Base-by-base conservation (phyloP, 2,797 vertebrate genomes). In the Tragelaphus eurycerus region DNA sequence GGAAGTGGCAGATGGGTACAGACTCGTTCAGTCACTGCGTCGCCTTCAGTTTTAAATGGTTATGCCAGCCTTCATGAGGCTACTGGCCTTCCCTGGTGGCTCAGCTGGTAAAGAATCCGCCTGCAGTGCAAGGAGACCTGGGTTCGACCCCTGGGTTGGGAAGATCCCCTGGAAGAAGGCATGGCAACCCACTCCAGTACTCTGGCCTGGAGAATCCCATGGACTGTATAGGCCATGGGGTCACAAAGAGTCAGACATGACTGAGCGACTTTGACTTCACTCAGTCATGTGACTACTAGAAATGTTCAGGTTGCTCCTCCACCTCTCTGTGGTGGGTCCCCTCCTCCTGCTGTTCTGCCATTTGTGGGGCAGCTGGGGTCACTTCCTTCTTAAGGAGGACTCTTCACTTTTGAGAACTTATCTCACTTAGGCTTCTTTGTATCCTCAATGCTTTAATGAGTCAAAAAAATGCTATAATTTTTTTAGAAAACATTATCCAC, bases 1-100 rank as follows among this genome's bases (percentile, higher is more conserved):
- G 8, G 29, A 43, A 2, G 16, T 27, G 79, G 21, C 3, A 0
- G 27, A 34, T 17, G 38, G 31, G 15, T 3, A 0, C 0, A 21
- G 82, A 2, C 46, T 23, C 10, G 0, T 54, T 25, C 29, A 6
- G 38, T 27, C 60, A 6, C 14, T n/a, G 19, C 3, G 8, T 29
- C 6, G 16, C 34, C 81, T 31, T 50, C 54, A 71, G 11, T 19
- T 59, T 85, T 43, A 48, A 38, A n/a, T 2, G 3, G 6, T 31
- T 12, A 8, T 3, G 3, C 27, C 14, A 9, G 71, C n/a, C 67
- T 8, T 43, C 71, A 14, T 4, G 71, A 7, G 38, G 71, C 34
- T 71, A 1, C 67, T 12, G 67, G 10, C 10, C 67, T 38, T 64
- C 5, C 34, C 34, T 0, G 31, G 67, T 3, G 67, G n/a, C 19